Conservation (phyloP, 2,888 invertebrate species). For the Lucinisca nassula region DNA sequence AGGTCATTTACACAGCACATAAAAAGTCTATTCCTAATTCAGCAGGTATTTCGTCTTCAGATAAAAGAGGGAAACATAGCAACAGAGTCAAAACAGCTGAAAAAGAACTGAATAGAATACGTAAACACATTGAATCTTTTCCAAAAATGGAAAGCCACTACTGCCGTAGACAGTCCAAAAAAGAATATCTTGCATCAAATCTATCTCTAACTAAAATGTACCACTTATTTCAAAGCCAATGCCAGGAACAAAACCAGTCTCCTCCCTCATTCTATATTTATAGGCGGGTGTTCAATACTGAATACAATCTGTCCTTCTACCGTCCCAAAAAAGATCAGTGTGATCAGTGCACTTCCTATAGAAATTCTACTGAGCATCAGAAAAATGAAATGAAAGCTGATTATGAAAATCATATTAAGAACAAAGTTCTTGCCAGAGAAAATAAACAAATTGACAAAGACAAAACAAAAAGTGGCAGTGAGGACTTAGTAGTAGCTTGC, state of each 20-base stretch:
- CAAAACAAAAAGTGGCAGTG: not conserved
- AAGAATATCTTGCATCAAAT: not conserved
- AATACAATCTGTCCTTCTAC: slow-evolving; percentile 13
- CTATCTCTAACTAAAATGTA: slow-evolving; percentile 2
- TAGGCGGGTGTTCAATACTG: not conserved
- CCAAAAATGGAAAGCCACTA: slow-evolving; percentile 53
- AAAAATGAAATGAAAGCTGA: not conserved
- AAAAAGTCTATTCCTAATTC: not conserved
- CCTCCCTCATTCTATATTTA: not conserved
- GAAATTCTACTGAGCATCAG: not conserved
- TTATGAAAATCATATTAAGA: not conserved
- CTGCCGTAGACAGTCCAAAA: slow-evolving; percentile 27
- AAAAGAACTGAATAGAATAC: not conserved
- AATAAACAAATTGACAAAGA: not conserved
- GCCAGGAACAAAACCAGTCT: not conserved
- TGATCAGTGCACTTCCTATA: not conserved
- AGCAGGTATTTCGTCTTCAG: not conserved
- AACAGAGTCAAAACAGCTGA: not conserved
- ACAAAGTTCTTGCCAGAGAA: not conserved
- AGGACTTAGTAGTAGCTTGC: not conserved
- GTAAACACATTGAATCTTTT: slow-evolving; percentile 32
- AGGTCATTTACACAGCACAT: not conserved
- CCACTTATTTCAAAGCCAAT: not conserved
- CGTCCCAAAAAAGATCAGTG: slow-evolving; percentile 14
- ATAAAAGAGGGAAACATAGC: slow-evolving; percentile 20